A percentile compares a stretch with the other conserved stretches of the same genome.
Evolutionary conservation across 1,140 invertebrate genomes (phyloP).

Genomic region (Drosophila sechellia): DNA sequence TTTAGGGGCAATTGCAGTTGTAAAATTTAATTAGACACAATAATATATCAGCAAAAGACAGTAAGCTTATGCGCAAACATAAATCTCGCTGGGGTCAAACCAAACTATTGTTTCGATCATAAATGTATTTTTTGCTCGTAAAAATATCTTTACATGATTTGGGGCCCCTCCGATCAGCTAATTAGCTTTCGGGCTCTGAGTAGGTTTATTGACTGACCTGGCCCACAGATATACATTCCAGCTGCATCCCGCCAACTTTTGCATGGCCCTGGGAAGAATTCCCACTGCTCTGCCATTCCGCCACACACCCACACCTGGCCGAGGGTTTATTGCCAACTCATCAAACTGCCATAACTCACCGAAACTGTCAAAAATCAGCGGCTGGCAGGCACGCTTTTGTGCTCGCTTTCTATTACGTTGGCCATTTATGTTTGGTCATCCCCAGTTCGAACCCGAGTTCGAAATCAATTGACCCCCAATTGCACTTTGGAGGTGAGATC

Average conservation of each 20-base stretch:
- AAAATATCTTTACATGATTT: constrained; percentile 23
- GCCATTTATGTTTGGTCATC: constrained; percentile 71
- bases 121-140: constrained; percentile 30
- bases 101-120: constrained; percentile 27
- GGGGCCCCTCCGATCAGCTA: constrained; percentile 2
- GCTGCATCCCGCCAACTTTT: constrained; percentile 41
- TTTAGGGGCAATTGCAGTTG: neutral
- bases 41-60: constrained; percentile 2
- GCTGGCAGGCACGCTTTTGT: constrained; percentile 70
- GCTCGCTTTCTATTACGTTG: constrained; percentile 40
- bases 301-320: constrained; percentile 36
- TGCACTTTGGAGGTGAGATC: constrained; percentile 1
- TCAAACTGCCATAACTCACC: constrained; percentile 82
- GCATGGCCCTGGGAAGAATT: constrained; percentile 21
- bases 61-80: neutral
- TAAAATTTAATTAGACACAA: neutral
- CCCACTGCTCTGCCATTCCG: neutral
- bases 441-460: constrained; percentile 12
- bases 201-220: neutral
- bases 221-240: constrained; percentile 7
- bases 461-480: constrained; percentile 37
- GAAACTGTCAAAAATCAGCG: constrained; percentile 80
- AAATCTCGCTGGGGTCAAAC: neutral
- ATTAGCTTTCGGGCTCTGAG: neutral
- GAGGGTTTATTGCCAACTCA: constrained; percentile 76